A percentile compares a stretch with the other conserved stretches of the same genome.
Evolutionary conservation across 2,113 vertebrate genomes (phyloP).

Genomic region (Saccopteryx leptura): DNA sequence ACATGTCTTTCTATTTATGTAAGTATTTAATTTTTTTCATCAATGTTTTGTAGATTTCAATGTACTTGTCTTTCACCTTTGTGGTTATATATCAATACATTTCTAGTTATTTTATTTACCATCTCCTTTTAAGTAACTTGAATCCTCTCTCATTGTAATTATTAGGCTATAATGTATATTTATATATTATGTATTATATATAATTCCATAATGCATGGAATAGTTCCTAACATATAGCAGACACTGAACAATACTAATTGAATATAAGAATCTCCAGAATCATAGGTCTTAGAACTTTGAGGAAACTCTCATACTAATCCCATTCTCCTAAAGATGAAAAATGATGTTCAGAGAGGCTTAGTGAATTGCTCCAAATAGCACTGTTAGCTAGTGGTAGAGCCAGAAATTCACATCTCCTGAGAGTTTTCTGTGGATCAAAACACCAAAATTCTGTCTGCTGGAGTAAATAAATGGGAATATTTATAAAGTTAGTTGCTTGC

Average conservation of each 20-base stretch:
- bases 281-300: constrained; percentile 19
- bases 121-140: constrained; percentile 21
- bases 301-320: not conserved
- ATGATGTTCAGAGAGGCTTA: not conserved
- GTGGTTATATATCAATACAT: constrained; percentile 15
- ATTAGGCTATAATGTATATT: not conserved
- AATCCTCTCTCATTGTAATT: not conserved
- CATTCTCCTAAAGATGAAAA: not conserved
- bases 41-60: not conserved
- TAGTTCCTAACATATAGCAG: not conserved
- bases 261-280: constrained; percentile 16
- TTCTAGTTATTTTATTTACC: not conserved
- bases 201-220: not conserved
- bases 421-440: constrained; percentile 18
- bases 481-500: constrained; percentile 11
- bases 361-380: not conserved
- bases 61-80: not conserved
- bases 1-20: not conserved
- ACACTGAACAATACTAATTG: not conserved
- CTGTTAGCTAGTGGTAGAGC: not conserved
- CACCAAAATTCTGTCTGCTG: not conserved
- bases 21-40: constrained; percentile 40
- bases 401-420: not conserved
- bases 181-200: too few species aligned
- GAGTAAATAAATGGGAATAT: not conserved